A percentile compares a stretch with the other conserved stretches of the same genome.
Evolutionary conservation across 2,113 vertebrate species (phyloP).

Genomic region (Vimba vimba): DNA sequence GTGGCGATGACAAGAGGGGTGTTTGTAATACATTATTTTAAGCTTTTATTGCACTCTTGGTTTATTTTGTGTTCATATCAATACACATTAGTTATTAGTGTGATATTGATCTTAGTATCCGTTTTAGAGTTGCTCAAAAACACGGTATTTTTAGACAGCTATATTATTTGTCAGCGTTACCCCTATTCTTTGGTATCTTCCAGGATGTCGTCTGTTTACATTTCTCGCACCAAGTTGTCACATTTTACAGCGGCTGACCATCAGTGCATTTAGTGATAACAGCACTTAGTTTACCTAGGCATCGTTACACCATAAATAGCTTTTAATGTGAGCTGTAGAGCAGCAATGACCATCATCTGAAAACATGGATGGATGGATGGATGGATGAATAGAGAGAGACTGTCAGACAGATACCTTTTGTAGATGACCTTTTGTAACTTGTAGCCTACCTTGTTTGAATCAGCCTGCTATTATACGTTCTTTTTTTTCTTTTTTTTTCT

Average conservation of each 20-base stretch:
- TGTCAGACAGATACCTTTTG: neutral
- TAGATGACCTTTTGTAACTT: too few relatives aligned
- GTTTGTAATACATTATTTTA: neutral
- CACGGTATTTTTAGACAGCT: neutral
- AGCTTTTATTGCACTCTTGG: neutral
- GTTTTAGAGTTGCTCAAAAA: neutral
- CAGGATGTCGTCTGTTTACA: slow-evolving; percentile 78
- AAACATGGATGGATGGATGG: neutral
- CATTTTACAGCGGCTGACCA: slow-evolving; percentile 38
- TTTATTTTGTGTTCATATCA: neutral
- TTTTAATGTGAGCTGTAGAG: neutral
- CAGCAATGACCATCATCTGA: neutral
- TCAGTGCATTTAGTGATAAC: neutral
- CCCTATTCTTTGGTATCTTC: slow-evolving; percentile 67
- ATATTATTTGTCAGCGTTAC: neutral
- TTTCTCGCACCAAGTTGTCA: slow-evolving; percentile 66
- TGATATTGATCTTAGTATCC: fast-evolving
- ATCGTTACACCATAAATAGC: neutral
- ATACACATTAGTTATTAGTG: neutral
- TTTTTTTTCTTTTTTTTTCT: too few relatives aligned
- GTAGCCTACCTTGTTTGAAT: too few relatives aligned
- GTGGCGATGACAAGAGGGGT: slow-evolving; percentile 2
- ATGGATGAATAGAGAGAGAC: neutral
- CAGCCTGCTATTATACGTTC: too few relatives aligned
- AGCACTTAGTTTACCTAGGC: neutral